These are phyloP conservation scores for Adelphocoris suturalis DNA, from an alignment of 2,888 invertebrate species.

Conservation along the genomic window DNA sequence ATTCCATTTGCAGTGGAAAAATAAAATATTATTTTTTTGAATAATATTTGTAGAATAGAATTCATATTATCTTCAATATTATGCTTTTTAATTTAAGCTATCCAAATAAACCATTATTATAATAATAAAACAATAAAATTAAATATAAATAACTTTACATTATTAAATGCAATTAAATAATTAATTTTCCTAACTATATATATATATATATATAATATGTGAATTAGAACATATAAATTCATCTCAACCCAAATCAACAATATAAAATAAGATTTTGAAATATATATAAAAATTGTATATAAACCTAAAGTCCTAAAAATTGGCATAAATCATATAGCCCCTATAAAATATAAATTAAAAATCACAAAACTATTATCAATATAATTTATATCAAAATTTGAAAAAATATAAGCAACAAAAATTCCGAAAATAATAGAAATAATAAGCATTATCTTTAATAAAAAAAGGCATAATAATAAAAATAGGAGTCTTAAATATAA, in stretches of 20 bases:
- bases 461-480: too few species aligned
- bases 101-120: background rate
- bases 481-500: too few species aligned
- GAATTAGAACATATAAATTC: background rate
- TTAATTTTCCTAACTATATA: background rate
- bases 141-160: too few species aligned
- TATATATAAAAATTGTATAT: background rate
- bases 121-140: background rate
- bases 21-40: background rate
- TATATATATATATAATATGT: background rate
- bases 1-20: background rate
- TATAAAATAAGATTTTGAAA: background rate
- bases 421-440: too few species aligned
- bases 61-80: background rate
- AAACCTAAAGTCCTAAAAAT: background rate
- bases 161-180: slow-evolving; percentile 3
- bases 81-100: background rate
- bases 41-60: background rate
- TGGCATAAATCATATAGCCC: background rate
- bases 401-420: too few species aligned
- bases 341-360: background rate
- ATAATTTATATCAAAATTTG: too few species aligned
- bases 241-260: background rate
- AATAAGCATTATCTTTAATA: too few species aligned
- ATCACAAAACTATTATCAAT: background rate